Evolutionary conservation across 2,797 vertebrate genomes (phyloP).

Genomic region (Chelidonichthys spinosus): DNA sequence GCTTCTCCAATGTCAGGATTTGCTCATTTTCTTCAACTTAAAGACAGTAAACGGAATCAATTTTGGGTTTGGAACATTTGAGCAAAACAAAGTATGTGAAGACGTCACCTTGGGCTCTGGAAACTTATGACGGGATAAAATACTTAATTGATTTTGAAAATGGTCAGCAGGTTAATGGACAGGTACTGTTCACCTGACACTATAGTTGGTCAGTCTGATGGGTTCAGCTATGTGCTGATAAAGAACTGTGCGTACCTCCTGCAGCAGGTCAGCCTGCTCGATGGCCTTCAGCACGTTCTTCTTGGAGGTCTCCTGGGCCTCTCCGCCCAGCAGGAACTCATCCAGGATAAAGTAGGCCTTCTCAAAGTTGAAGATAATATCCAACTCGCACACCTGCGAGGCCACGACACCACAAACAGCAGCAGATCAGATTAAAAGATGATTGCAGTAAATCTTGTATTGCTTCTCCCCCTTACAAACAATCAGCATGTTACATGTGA

Average conservation of each 20-base stretch:
- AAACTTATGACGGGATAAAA: background rate
- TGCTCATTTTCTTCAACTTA: background rate
- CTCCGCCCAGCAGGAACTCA: slow-evolving; percentile 97
- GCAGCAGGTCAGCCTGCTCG: slow-evolving; percentile 96
- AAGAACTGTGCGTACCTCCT: slow-evolving; percentile 89
- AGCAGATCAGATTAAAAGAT: slow-evolving; percentile 20
- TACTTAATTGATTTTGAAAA: too few relatives aligned
- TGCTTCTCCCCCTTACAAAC: background rate
- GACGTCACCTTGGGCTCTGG: background rate
- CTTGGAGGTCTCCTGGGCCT: slow-evolving; percentile 99
- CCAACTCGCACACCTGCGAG: slow-evolving; percentile 95
- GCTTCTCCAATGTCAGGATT: background rate
- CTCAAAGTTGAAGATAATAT: slow-evolving; percentile 99
- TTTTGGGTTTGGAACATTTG: background rate
- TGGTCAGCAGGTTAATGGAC: too few relatives aligned
- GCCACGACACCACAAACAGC: slow-evolving; percentile 9
- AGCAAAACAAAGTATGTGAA: background rate
- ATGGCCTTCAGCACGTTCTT: slow-evolving; percentile 99
- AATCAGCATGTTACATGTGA: background rate
- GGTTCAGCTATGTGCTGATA: background rate
- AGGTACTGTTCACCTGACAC: background rate
- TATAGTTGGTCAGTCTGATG: background rate
- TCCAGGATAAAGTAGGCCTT: slow-evolving; percentile 99
- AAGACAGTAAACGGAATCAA: background rate
- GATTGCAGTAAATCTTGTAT: background rate